phyloP scores from a whole-genome alignment of 2,888 invertebrate species.

The Xestia xanthographa region DNA sequence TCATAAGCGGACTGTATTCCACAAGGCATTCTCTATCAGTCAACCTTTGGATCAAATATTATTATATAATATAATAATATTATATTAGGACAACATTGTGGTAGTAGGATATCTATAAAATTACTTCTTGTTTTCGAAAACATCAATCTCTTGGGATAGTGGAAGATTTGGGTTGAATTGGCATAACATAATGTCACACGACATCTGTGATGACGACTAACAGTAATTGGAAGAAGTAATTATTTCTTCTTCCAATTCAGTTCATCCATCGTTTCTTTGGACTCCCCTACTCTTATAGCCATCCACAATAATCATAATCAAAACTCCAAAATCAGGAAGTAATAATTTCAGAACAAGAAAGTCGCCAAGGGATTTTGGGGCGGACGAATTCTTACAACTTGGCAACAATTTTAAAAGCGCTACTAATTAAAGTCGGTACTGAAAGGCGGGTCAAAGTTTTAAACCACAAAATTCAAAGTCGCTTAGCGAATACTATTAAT shows the following conservation, averaged over 20 bases:
- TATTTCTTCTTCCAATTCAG: not conserved
- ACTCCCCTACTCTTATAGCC: not conserved
- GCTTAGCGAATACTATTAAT: constrained; percentile 38
- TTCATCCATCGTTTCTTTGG: not conserved
- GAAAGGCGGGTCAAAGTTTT: constrained; percentile 31
- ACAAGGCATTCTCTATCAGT: too few species aligned
- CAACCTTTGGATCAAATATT: too few species aligned
- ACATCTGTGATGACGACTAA: not conserved
- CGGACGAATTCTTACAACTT: constrained; percentile 26
- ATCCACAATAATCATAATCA: not conserved
- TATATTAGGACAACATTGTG: too few species aligned
- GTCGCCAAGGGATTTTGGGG: not conserved
- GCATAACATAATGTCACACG: not conserved
- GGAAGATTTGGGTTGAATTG: not conserved
- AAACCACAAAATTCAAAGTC: constrained; percentile 25
- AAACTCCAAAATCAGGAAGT: constrained; percentile 25
- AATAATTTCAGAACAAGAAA: constrained; percentile 17
- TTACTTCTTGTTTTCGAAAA: too few species aligned
- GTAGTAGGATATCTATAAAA: too few species aligned
- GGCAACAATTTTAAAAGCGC: constrained; percentile 39
- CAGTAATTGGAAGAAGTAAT: not conserved
- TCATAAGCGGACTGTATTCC: too few species aligned
- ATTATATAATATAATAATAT: too few species aligned
- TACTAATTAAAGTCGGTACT: constrained; percentile 32
- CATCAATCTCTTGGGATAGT: not conserved